phyloP scores from a whole-genome alignment of 37 sponge, comb jelly and placozoan genomes.

The Amphimedon queenslandica region DNA sequence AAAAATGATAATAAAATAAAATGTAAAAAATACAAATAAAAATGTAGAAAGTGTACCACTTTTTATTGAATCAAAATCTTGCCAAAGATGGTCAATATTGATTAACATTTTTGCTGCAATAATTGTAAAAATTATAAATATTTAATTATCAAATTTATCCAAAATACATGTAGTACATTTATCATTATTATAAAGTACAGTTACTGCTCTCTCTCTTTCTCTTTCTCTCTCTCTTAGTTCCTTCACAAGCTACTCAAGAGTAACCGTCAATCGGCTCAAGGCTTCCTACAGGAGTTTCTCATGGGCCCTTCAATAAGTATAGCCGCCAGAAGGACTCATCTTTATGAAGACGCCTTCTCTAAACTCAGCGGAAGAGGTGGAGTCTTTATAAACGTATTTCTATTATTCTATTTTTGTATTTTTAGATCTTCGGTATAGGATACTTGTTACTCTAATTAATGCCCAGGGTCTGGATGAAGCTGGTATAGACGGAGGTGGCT shows the following conservation, averaged over 20 bases:
- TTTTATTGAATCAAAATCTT: too few species aligned
- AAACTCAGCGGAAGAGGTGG: slow-evolving; percentile 56
- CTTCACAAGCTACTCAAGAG: slow-evolving; percentile 35
- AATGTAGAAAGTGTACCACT: too few species aligned
- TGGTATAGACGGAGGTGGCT: slow-evolving; percentile 95
- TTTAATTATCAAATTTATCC: not conserved
- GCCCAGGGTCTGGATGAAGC: slow-evolving; percentile 91
- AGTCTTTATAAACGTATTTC: not conserved
- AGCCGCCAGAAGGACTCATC: slow-evolving; percentile 55
- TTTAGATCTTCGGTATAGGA: slow-evolving; percentile 42
- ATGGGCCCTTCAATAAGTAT: slow-evolving; percentile 38
- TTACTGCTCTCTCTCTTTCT: too few species aligned
- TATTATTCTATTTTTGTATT: not conserved
- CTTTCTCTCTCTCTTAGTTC: slow-evolving; percentile 25
- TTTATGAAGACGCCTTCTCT: slow-evolving; percentile 90
- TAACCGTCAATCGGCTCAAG: slow-evolving; percentile 11
- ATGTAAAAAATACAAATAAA: too few species aligned
- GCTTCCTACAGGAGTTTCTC: slow-evolving; percentile 47
- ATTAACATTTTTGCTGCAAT: too few species aligned
- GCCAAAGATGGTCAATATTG: too few species aligned
- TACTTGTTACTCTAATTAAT: slow-evolving; percentile 71
- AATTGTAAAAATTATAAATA: not conserved
- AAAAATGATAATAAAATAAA: too few species aligned
- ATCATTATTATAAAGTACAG: too few species aligned
- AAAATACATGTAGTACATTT: too few species aligned